Evolutionary conservation across 2,888 invertebrate species (phyloP).

Genomic region (Sthenelais limicola): DNA sequence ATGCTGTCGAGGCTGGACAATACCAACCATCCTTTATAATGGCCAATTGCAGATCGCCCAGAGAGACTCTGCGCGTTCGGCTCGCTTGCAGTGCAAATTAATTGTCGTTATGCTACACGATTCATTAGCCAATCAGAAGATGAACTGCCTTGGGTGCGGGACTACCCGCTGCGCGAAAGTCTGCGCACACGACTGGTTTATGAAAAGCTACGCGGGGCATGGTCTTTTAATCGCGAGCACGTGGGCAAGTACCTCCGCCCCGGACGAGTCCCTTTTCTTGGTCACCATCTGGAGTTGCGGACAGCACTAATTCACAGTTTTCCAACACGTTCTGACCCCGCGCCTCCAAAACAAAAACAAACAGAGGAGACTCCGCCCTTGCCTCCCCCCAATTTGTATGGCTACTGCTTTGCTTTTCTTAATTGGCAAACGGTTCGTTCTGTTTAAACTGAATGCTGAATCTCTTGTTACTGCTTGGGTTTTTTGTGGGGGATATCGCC

Average conservation of each 20-base stretch:
- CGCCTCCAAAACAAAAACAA: slow-evolving; percentile 34
- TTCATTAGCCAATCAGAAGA: slow-evolving; percentile 31
- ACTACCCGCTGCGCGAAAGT: slow-evolving; percentile 29
- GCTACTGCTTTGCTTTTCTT: no score
- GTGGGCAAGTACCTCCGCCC: slow-evolving; percentile 21
- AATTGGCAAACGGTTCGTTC: no score
- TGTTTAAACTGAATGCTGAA: no score
- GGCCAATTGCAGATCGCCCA: background rate
- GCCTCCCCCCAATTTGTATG: no score
- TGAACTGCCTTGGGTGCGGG: slow-evolving; percentile 12
- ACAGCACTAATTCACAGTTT: slow-evolving; percentile 11
- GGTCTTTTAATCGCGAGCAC: slow-evolving; percentile 28
- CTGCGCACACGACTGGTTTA: slow-evolving; percentile 26
- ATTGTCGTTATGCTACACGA: slow-evolving; percentile 28
- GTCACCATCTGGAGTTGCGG: slow-evolving; percentile 16
- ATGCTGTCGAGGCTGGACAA: slow-evolving; percentile 7
- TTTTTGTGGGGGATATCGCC: no score
- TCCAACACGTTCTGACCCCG: slow-evolving; percentile 29
- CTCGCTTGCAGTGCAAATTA: background rate
- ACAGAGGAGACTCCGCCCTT: slow-evolving; percentile 26
- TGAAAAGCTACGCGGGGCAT: slow-evolving; percentile 24
- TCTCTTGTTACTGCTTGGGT: no score
- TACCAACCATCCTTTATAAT: background rate
- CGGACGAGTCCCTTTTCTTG: slow-evolving; percentile 15
- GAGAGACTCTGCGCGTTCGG: slow-evolving; percentile 3